Evolutionary conservation across 2,113 vertebrate species (phyloP).

Genomic region (Lasiurus cinereus): DNA sequence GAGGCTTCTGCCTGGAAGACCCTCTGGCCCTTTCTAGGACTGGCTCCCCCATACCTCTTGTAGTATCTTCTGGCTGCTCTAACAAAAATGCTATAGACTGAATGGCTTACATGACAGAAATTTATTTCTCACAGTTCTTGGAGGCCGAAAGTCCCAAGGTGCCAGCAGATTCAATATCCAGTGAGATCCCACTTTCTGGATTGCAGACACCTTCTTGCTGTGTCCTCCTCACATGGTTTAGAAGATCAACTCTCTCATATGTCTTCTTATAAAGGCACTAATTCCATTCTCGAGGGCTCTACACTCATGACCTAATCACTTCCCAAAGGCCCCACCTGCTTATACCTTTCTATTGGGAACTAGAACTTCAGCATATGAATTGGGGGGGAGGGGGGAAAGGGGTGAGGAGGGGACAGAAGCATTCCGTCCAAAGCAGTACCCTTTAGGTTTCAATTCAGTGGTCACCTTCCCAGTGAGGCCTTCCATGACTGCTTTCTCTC

Average conservation of each 20-base stretch:
- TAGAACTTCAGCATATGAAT: not conserved
- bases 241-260: not conserved
- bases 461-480: not conserved
- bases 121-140: not conserved
- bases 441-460: not conserved
- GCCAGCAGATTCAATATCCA: not conserved
- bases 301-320: not conserved
- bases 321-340: not conserved
- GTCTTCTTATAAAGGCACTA: slow-evolving; percentile 13
- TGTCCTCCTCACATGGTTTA: not conserved
- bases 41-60: not conserved
- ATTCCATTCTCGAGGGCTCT: not conserved
- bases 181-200: not conserved
- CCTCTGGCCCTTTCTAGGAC: not conserved
- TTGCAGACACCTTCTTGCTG: not conserved
- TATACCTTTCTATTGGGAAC: not conserved
- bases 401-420: not conserved
- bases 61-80: not conserved
- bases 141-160: not conserved
- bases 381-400: too few species aligned
- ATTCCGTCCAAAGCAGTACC: not conserved
- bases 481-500: not conserved
- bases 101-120: not conserved
- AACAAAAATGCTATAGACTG: not conserved
- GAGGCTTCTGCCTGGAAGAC: not conserved